These are phyloP conservation scores for Percopsis omiscomaycus DNA, from an alignment of 2,797 vertebrate species.

Conservation along the genomic window DNA sequence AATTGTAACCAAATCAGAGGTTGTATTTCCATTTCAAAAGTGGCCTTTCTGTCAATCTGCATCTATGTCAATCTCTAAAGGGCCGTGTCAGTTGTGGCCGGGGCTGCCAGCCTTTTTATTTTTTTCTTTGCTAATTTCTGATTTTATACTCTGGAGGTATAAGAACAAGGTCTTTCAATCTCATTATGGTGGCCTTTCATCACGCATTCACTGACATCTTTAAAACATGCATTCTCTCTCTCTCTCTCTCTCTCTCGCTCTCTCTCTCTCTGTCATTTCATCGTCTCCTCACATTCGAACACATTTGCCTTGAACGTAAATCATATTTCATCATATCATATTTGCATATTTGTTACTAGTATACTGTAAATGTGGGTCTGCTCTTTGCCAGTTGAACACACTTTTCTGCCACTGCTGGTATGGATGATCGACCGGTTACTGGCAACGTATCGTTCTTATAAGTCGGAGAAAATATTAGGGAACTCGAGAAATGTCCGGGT, in stretches of 20 bases:
- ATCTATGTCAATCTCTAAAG: constrained; percentile 57
- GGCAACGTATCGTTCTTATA: too few relatives aligned
- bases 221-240: constrained; percentile 60
- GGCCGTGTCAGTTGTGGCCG: constrained; percentile 39
- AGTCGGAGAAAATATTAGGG: too few relatives aligned
- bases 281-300: too few relatives aligned
- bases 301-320: too few relatives aligned
- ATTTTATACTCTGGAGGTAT: constrained; percentile 76
- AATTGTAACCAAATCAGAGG: constrained; percentile 61
- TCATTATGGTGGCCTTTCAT: constrained; percentile 84
- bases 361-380: too few relatives aligned
- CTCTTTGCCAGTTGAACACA: too few relatives aligned
- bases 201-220: constrained; percentile 79
- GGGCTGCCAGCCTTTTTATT: constrained; percentile 63
- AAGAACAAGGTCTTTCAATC: constrained; percentile 81
- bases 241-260: constrained; percentile 19
- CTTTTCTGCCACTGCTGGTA: too few relatives aligned
- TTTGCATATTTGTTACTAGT: too few relatives aligned
- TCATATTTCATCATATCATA: too few relatives aligned
- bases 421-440: too few relatives aligned
- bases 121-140: constrained; percentile 9
- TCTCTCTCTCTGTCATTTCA: too few relatives aligned
- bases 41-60: constrained; percentile 34
- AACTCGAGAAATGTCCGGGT: too few relatives aligned
- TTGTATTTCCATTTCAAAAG: constrained; percentile 74